Conservation (phyloP, 2,888 invertebrate species). For the Sialis fuliginosa region DNA sequence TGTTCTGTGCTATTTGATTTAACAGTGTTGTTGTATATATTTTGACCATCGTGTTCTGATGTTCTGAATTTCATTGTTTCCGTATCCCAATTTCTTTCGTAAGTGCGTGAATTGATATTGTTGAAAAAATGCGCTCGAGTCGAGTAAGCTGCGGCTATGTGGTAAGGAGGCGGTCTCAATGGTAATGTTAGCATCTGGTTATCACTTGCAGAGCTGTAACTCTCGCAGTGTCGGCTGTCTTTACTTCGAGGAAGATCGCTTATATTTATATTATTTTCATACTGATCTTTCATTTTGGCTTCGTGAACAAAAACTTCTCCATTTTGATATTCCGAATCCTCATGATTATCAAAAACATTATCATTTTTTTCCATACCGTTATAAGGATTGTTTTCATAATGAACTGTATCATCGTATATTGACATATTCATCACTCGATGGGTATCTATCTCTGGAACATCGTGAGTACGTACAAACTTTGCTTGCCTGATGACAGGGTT, state of each 20-base stretch:
- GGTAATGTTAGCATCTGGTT: slow-evolving; percentile 6
- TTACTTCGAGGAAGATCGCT: neutral
- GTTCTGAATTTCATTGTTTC: neutral
- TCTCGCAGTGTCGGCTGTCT: neutral
- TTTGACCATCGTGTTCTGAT: neutral
- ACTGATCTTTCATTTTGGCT: neutral
- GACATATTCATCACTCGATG: neutral
- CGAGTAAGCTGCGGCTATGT: slow-evolving; percentile 67
- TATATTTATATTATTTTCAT: neutral
- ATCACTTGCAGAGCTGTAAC: neutral
- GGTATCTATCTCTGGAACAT: slow-evolving; percentile 1
- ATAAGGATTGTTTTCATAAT: neutral
- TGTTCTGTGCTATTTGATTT: slow-evolving; percentile 15
- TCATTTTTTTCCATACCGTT: neutral
- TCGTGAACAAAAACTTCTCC: neutral
- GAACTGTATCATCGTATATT: neutral
- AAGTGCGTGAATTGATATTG: slow-evolving; percentile 23
- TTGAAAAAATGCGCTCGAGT: slow-evolving; percentile 57
- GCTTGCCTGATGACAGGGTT: slow-evolving; percentile 21
- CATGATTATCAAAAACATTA: neutral
- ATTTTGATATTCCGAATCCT: neutral
- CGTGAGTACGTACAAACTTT: slow-evolving; percentile 18
- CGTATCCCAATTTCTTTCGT: neutral
- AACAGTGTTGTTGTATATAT: slow-evolving; percentile 5
- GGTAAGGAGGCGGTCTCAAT: slow-evolving; percentile 59